Evolutionary conservation across 2,888 invertebrate species (phyloP).

Genomic region (Drosophila pegasa): DNA sequence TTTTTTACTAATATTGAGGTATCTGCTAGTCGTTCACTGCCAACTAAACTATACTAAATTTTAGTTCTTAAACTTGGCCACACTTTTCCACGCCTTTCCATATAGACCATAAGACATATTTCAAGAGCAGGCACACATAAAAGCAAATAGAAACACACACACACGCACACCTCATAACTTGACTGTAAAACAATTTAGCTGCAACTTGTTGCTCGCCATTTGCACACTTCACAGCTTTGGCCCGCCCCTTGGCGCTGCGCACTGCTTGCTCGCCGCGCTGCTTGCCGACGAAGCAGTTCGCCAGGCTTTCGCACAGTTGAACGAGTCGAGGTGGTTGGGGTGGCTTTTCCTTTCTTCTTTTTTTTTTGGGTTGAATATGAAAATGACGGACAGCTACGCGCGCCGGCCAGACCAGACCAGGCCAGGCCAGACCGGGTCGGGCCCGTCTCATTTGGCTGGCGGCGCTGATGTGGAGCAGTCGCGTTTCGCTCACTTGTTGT

Average conservation of each 20-base stretch:
- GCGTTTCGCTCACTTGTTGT: slow-evolving; percentile 1
- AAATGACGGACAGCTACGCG: slow-evolving; percentile 37
- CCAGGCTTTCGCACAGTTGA: slow-evolving; percentile 27
- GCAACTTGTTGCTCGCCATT: slow-evolving; percentile 38
- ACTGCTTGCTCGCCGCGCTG: slow-evolving; percentile 1
- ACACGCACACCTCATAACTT: not conserved
- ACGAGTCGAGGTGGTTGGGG: not conserved
- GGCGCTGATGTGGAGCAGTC: slow-evolving; percentile 41
- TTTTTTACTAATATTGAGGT: too few species aligned
- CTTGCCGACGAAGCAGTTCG: slow-evolving; percentile 48
- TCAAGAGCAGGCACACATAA: not conserved
- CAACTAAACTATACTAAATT: not conserved
- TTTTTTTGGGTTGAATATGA: slow-evolving; percentile 10
- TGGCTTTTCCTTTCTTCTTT: not conserved
- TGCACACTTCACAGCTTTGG: not conserved
- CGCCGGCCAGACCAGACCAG: not conserved
- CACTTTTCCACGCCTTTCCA: not conserved
- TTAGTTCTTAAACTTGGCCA: not conserved
- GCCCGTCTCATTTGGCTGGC: slow-evolving; percentile 40
- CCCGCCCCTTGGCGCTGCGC: not conserved
- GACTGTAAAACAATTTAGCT: slow-evolving; percentile 7
- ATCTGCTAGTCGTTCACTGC: not conserved
- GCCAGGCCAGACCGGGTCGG: not conserved
- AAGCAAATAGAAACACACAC: not conserved
- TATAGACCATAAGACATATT: not conserved